phyloP scores from a whole-genome alignment of 2,797 vertebrate species.

The Sebastes trivittatus region DNA sequence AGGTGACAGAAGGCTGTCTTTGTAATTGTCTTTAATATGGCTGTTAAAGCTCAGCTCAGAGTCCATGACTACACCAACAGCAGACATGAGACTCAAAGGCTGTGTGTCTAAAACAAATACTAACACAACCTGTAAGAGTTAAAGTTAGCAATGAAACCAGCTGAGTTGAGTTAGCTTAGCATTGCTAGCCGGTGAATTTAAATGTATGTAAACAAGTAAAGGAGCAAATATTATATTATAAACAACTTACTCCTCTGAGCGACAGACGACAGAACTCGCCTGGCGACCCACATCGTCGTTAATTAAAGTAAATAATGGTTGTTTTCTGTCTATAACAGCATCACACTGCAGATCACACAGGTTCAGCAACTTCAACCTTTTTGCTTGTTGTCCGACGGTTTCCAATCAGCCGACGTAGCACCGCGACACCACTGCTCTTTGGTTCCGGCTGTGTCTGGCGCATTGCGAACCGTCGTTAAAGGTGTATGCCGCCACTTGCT shows the following conservation, averaged over 20 bases:
- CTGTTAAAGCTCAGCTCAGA: too few relatives aligned
- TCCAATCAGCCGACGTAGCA: slow-evolving; percentile 20
- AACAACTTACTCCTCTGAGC: slow-evolving; percentile 62
- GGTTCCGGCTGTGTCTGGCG: slow-evolving; percentile 50
- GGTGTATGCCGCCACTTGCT: neutral
- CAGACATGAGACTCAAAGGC: too few relatives aligned
- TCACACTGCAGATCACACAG: neutral
- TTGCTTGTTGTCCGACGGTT: slow-evolving; percentile 26
- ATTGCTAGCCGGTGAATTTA: neutral
- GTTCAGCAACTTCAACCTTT: slow-evolving; percentile 3
- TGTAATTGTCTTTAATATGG: neutral
- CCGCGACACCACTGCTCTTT: neutral
- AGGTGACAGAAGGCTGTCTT: too few relatives aligned
- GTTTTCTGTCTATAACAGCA: slow-evolving; percentile 1
- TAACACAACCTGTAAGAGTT: too few relatives aligned
- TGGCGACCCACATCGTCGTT: slow-evolving; percentile 73
- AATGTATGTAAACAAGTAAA: neutral
- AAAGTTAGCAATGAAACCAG: neutral
- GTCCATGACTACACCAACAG: too few relatives aligned
- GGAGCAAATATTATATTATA: neutral
- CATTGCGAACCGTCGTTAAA: neutral
- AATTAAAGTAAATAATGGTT: neutral
- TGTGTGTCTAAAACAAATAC: too few relatives aligned
- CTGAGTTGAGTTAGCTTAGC: neutral
- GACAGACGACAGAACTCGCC: slow-evolving; percentile 62